Base-by-base conservation (phyloP, 1,140 invertebrate species). In the Matsumurasca onukii region DNA sequence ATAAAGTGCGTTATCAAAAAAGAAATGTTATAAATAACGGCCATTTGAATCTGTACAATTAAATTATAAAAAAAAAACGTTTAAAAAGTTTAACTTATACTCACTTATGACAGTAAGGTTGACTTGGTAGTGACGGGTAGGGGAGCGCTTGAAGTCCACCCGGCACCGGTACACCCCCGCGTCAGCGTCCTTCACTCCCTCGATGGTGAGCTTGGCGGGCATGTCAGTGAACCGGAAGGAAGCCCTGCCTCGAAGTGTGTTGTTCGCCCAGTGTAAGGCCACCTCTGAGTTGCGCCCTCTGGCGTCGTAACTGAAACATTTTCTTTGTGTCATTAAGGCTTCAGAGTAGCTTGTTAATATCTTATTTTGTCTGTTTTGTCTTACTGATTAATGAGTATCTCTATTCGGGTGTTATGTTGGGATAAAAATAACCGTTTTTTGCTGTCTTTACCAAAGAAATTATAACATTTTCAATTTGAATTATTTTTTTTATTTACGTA, bases 41-140 rank as follows among this genome's bases (percentile, higher is more conserved):
- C n/a, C n/a, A n/a, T n/a, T n/a, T n/a, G n/a, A n/a, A n/a, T n/a
- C n/a, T n/a, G n/a, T n/a, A n/a, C n/a, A n/a, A n/a, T n/a, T n/a
- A n/a, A n/a, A n/a, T n/a, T n/a, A n/a, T n/a, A n/a, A n/a, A n/a
- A n/a, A n/a, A n/a, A n/a, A n/a, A n/a, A n/a, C n/a, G n/a, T n/a
- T n/a, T n/a, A n/a, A n/a, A n/a, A n/a, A n/a, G n/a, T n/a, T n/a
- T n/a, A n/a, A n/a, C n/a, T n/a, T n/a, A n/a, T 48, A 90, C 92
- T 93, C 85, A 96, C 93, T 89, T 74, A 95, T 91, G 69, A 96
- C 89, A 72, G 91, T 93, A 69, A 96, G 83, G 79, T 94, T 93
- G 75, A 95, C 89, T 81, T 90, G 87, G 64, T 89, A 89, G 80
- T 95, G 93, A 73, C 91, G 86, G 1, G 93, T 95, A 0, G 92